Conservation (phyloP, 2,888 invertebrate genomes). For the Didymodactylos carnosus region DNA sequence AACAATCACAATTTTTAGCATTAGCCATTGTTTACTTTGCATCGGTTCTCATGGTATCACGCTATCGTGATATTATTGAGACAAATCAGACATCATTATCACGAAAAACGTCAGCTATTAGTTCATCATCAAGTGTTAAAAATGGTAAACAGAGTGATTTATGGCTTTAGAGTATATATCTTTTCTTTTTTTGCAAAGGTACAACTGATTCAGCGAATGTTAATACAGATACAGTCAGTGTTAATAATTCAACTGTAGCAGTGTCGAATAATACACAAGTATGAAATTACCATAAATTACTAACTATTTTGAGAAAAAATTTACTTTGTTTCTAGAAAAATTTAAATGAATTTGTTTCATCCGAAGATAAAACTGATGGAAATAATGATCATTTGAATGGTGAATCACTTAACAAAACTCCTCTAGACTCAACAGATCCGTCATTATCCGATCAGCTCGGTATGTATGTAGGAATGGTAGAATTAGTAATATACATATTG, state of each 20-base stretch:
- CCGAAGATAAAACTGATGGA: neutral
- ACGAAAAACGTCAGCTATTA: neutral
- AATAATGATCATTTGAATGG: no score
- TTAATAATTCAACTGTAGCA: no score
- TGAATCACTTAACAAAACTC: no score
- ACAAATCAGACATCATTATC: conserved; percentile 39
- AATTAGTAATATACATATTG: neutral
- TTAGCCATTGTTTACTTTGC: conserved; percentile 97
- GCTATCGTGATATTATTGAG: conserved; percentile 93
- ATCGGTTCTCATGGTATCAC: conserved; percentile 97
- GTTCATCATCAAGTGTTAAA: neutral
- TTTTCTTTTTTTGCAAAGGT: neutral
- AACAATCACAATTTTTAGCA: conserved; percentile 96
- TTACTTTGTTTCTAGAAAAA: neutral
- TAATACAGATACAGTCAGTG: neutral
- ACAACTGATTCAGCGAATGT: neutral
- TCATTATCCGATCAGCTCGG: neutral
- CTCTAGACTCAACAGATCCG: neutral
- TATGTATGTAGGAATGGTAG: neutral
- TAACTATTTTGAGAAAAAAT: neutral
- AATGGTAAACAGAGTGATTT: neutral
- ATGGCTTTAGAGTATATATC: neutral
- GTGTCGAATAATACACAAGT: neutral
- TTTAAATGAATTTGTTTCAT: neutral
- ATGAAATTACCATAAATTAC: neutral